phyloP scores from a whole-genome alignment of 2,888 invertebrate genomes.

The Archaeoteleia sp. region DNA sequence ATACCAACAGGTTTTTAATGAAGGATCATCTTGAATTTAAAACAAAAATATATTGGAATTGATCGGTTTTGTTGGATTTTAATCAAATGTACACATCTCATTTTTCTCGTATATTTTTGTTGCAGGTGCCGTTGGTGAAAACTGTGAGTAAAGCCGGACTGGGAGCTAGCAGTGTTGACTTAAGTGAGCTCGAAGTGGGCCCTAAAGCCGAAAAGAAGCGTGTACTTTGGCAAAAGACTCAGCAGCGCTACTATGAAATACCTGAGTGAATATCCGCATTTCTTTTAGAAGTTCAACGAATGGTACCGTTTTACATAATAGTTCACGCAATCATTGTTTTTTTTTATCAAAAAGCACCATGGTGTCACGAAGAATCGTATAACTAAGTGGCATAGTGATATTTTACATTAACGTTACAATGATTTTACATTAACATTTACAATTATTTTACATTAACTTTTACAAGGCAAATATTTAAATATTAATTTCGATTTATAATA shows the following conservation, averaged over 20 bases:
- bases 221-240: slow-evolving; percentile 74
- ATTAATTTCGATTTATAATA: too few species aligned
- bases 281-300: too few species aligned
- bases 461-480: background rate
- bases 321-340: slow-evolving; percentile 6
- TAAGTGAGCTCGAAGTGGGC: slow-evolving; percentile 62
- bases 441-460: background rate
- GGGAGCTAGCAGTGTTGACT: slow-evolving; percentile 75
- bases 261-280: too few species aligned
- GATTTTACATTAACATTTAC: too few species aligned
- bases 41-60: too few species aligned
- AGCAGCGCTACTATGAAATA: slow-evolving; percentile 73
- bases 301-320: slow-evolving; percentile 8
- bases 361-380: too few species aligned
- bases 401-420: too few species aligned
- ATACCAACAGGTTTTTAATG: too few species aligned
- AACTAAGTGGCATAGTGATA: too few species aligned
- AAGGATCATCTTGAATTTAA: too few species aligned
- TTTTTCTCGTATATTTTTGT: slow-evolving; percentile 52
- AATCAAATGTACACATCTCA: too few species aligned
- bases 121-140: slow-evolving; percentile 79
- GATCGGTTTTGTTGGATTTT: too few species aligned
- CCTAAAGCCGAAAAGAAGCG: slow-evolving; percentile 68
- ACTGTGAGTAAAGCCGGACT: slow-evolving; percentile 81
- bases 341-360: background rate